Conservation (phyloP, 1,140 invertebrate species). For the Calliphora vicina region DNA sequence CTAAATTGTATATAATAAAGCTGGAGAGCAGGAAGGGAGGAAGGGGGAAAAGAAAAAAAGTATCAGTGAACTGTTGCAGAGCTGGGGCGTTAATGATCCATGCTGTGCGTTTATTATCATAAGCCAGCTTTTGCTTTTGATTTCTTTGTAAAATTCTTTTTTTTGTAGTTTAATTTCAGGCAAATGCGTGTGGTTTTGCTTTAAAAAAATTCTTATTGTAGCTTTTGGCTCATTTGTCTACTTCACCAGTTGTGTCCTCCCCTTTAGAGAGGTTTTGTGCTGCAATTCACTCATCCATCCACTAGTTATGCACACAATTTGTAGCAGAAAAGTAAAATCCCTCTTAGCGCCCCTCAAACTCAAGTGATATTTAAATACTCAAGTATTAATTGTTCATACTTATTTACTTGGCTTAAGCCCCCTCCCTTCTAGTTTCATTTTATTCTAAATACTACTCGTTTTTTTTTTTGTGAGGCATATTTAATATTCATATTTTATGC, state of each 20-base stretch:
- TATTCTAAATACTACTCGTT: neutral
- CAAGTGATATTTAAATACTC: conserved; percentile 62
- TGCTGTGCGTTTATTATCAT: conserved; percentile 28
- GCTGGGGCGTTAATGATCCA: conserved; percentile 34
- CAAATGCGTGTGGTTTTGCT: conserved; percentile 15
- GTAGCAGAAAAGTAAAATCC: too few species aligned
- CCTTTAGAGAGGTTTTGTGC: neutral
- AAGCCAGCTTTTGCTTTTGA: neutral
- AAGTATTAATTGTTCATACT: conserved; percentile 56
- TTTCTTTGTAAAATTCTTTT: conserved; percentile 8
- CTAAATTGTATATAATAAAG: neutral
- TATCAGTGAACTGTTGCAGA: neutral
- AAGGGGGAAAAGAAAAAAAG: too few species aligned
- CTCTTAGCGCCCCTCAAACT: neutral
- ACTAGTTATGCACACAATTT: too few species aligned
- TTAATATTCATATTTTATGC: conserved; percentile 12
- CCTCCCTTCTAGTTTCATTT: neutral
- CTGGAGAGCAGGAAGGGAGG: neutral
- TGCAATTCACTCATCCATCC: neutral
- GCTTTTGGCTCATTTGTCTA: conserved; percentile 9
- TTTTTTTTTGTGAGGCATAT: neutral
- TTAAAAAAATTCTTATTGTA: neutral
- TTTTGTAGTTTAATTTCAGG: neutral
- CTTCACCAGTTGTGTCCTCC: neutral
- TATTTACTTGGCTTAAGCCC: neutral